Evolutionary conservation across 64 coral and sea anemone genomes (phyloP), one percentile per base, ranked within the genome.

Genomic region (Pocillopora damicornis): DNA sequence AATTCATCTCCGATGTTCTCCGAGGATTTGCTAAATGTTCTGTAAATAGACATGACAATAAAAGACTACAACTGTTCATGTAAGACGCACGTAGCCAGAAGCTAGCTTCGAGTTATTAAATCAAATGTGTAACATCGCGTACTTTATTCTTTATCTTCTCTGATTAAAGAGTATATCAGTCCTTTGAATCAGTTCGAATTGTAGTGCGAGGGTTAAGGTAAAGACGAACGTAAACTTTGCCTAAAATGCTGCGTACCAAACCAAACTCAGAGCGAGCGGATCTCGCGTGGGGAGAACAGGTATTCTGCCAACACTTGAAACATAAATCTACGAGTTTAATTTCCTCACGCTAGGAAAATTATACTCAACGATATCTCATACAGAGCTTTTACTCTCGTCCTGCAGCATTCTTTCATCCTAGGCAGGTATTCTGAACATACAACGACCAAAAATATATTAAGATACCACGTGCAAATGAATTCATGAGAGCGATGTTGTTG

Each of bases 21-120:
- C 37, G 80, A 83, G 80, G 63, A 83, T 83, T 83, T 85, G 81
- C 81, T 73, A 85, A 85, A 67, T 85, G 63, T 38, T 85, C 65
- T 73, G 63, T 71, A 85, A 73, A 72, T 73, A 85, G 73, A 85
- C 81, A 85, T n/a, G 75, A 77, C 67, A 68, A 83, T 36, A 68
- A 45, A 83, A 83, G 35, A 61, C 17, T 38, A 68, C 63, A 83
- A 68, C 36, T 38, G 51, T 72, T 71, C 64, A 11, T 51, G 58
- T 37, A 20, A 18, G 20, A 85, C 65, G 64, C 64, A 85, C 80
- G 63, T 83, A 83, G 36, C 61, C 15, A 36, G 22, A 68, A 68
- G 20, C 60, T 5, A 30, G 68, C 16, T 16, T 65, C 42, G 11
- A 3, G 4, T n/a, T 37, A 6, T 6, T 9, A 63, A 63, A 63